These are phyloP conservation scores for Chelidonichthys spinosus DNA, from an alignment of 2,797 vertebrate species.

Conservation along the genomic window DNA sequence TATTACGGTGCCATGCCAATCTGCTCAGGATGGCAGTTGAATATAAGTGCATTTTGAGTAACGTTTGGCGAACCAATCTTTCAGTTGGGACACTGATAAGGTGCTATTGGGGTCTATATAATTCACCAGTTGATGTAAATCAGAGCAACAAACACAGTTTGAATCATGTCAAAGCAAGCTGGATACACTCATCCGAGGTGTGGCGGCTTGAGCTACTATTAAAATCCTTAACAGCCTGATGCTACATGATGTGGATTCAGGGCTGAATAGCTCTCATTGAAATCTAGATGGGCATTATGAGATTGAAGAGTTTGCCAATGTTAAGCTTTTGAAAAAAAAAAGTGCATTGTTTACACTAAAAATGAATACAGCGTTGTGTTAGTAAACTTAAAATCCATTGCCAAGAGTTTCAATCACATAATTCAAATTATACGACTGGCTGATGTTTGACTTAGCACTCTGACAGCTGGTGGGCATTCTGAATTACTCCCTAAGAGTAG, in stretches of 20 bases:
- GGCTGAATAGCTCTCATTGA: slow-evolving; percentile 14
- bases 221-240: slow-evolving; percentile 11
- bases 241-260: slow-evolving; percentile 4
- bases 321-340: neutral
- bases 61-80: slow-evolving; percentile 16
- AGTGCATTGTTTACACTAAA: slow-evolving; percentile 7
- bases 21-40: slow-evolving; percentile 10
- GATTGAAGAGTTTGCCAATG: slow-evolving; percentile 3
- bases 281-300: slow-evolving; percentile 9
- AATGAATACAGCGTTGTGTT: slow-evolving; percentile 12
- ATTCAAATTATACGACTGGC: slow-evolving; percentile 39
- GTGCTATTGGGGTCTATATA: slow-evolving; percentile 7
- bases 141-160: slow-evolving; percentile 15
- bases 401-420: slow-evolving; percentile 31
- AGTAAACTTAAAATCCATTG: slow-evolving; percentile 29
- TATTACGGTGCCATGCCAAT: slow-evolving; percentile 8
- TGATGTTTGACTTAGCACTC: slow-evolving; percentile 39
- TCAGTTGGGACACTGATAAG: slow-evolving; percentile 16
- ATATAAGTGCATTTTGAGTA: slow-evolving; percentile 13
- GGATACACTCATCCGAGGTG: slow-evolving; percentile 7
- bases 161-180: neutral
- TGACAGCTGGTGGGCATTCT: slow-evolving; percentile 52
- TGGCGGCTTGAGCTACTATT: slow-evolving; percentile 11
- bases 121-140: slow-evolving; percentile 22
- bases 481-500: slow-evolving; percentile 52